Evolutionary conservation across 2,113 vertebrate species (phyloP), one percentile per base, ranked within the genome.

Genomic region (Salvelinus namaycush): DNA sequence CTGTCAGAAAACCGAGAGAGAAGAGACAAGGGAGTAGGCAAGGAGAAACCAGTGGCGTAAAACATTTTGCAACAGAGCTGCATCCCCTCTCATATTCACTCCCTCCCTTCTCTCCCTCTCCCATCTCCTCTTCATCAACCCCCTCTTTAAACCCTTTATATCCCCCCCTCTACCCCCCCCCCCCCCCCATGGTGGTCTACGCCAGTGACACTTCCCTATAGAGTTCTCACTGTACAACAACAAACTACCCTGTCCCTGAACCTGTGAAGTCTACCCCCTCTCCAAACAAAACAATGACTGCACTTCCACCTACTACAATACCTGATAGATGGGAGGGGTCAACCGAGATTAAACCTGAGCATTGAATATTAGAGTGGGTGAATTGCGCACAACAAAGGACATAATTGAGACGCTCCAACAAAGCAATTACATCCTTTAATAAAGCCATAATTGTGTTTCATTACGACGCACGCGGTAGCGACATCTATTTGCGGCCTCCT

Each of bases 381-480:
- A 89, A 88, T 77, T 83, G 78, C 3, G 73, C 84, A 87, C 90
- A 89, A 90, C 87, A 86, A 84, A 34, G 84, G 80, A 90, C 87
- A 90, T 20, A 90, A 91, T 91, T 89, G 87, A 91, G 88, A 89
- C 44, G 76, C 82, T 83, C 83, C 85, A 90, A 90, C 89, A 88
- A 88, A 92, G 88, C 88, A 91, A 93, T 94, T 90, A 93, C 83
- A 90, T 87, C 87, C 90, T 83, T 78, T 91, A 92, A 91, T 92
- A 87, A 92, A 90, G 88, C 83, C 79, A 84, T 92, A 88, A 92
- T 92, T 91, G 89, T 86, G 90, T 91, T 89, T 90, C 90, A 93
- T 91, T 92, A 89, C 72, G 76, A 82, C 67, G 69, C 79, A 5
- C 16, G 84, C 80, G 81, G 84, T 18, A 12, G 64, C 14, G n/a